A percentile compares a stretch with the other conserved stretches of the same genome.
Evolutionary conservation across 2,113 vertebrate species (phyloP).

Genomic region (Chinchilla lanigera): DNA sequence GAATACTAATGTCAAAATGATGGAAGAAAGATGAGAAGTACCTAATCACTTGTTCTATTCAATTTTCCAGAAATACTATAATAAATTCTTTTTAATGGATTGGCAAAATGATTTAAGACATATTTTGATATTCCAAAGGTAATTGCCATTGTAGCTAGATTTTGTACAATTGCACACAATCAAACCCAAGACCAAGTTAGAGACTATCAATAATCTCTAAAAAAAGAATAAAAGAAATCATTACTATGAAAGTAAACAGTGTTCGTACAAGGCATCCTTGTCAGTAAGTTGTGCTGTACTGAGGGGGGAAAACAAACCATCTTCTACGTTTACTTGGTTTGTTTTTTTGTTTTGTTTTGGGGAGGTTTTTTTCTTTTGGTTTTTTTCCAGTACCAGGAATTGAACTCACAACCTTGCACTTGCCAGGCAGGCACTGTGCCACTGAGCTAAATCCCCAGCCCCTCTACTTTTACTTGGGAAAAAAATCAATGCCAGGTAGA

Average conservation of each 20-base stretch:
- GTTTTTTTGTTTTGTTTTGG: too few species aligned
- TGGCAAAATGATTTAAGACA: neutral
- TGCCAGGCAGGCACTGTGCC: too few species aligned
- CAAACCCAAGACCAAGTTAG: neutral
- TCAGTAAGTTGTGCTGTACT: neutral
- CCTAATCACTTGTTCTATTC: neutral
- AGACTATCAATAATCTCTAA: neutral
- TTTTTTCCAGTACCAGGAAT: too few species aligned
- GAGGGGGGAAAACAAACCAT: conserved; percentile 9
- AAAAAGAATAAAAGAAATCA: neutral
- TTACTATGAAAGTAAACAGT: neutral
- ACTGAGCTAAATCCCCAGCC: too few species aligned
- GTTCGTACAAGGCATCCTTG: neutral
- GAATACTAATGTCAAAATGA: neutral
- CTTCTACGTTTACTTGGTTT: neutral
- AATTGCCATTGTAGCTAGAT: neutral
- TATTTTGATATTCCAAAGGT: neutral
- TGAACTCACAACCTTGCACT: too few species aligned
- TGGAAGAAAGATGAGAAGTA: neutral
- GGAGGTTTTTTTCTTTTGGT: too few species aligned
- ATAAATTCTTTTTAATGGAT: neutral
- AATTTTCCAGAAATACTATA: neutral
- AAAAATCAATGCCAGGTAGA: neutral
- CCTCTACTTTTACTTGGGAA: neutral
- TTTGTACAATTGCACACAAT: neutral